Conservation (phyloP, 2,797 vertebrate genomes). For the Tangara arthus region DNA sequence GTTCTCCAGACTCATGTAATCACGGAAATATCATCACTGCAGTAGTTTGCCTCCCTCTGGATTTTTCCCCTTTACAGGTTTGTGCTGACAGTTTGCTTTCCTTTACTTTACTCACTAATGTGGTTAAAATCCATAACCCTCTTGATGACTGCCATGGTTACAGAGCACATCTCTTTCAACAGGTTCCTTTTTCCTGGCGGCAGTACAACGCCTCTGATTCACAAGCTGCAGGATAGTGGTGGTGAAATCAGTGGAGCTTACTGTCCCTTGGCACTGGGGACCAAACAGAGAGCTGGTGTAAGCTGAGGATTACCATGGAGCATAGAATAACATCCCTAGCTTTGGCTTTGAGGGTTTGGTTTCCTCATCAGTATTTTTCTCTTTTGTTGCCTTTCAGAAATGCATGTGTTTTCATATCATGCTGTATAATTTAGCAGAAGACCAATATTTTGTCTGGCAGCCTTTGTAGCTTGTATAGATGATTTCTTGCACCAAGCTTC, state of each 20-base stretch:
- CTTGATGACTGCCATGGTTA: constrained; percentile 21
- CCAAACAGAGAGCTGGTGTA: background rate
- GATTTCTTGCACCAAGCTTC: constrained; percentile 17
- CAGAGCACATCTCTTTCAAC: constrained; percentile 65
- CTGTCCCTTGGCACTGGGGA: background rate
- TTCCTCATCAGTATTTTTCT: background rate
- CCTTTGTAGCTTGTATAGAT: constrained; percentile 24
- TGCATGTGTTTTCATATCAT: constrained; percentile 3
- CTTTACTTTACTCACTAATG: constrained; percentile 13
- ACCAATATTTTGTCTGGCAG: constrained; percentile 53
- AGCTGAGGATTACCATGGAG: background rate
- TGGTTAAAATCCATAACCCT: constrained; percentile 27
- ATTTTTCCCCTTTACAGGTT: constrained; percentile 42
- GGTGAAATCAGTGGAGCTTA: constrained; percentile 34
- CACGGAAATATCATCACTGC: constrained; percentile 22
- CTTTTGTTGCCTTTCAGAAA: constrained; percentile 37
- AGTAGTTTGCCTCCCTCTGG: constrained; percentile 7
- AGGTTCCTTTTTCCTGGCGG: constrained; percentile 58
- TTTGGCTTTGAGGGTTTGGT: background rate
- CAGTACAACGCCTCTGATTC: constrained; percentile 48
- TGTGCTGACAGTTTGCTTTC: constrained; percentile 7
- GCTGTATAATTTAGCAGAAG: constrained; percentile 30
- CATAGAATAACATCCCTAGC: background rate
- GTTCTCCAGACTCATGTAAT: constrained; percentile 26
- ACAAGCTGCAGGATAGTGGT: background rate